Percentiles rank a stretch among this genome's conserved stretches.
Conservation (phyloP, 2,797 vertebrate species). For the Pristis pectinata region DNA sequence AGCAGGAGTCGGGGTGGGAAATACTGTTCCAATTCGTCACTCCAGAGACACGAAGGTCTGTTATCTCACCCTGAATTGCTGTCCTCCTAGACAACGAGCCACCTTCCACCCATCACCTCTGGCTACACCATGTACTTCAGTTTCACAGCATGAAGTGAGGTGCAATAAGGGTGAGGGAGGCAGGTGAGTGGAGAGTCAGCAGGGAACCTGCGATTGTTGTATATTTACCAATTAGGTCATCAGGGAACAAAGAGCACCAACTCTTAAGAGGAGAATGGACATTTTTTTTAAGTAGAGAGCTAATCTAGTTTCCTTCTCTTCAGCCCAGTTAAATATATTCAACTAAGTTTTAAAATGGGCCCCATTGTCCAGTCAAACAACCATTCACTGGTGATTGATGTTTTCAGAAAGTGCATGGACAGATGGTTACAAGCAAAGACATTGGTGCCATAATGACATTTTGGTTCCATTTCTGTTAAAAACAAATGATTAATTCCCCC, state of each 20-base stretch:
- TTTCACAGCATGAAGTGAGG: background rate
- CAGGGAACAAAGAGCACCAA: background rate
- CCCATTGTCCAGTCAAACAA: background rate
- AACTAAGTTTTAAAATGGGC: background rate
- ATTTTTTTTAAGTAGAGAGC: background rate
- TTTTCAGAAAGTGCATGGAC: background rate
- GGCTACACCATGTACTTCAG: background rate
- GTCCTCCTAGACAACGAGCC: background rate
- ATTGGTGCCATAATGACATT: background rate
- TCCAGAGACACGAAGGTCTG: background rate
- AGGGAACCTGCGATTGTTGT: background rate
- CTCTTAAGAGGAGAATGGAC: background rate
- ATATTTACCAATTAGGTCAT: background rate
- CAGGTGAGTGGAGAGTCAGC: background rate
- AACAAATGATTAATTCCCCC: background rate
- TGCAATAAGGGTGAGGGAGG: background rate
- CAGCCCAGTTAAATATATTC: background rate
- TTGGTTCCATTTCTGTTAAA: background rate
- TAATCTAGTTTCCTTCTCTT: background rate
- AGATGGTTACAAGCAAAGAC: background rate
- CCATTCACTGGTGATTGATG: constrained; percentile 12
- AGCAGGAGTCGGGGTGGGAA: background rate
- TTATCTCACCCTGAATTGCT: background rate
- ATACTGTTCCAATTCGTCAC: background rate
- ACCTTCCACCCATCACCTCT: too few relatives aligned